phyloP scores from a whole-genome alignment of 2,797 vertebrate species.

The Pelochelys cantorii region DNA sequence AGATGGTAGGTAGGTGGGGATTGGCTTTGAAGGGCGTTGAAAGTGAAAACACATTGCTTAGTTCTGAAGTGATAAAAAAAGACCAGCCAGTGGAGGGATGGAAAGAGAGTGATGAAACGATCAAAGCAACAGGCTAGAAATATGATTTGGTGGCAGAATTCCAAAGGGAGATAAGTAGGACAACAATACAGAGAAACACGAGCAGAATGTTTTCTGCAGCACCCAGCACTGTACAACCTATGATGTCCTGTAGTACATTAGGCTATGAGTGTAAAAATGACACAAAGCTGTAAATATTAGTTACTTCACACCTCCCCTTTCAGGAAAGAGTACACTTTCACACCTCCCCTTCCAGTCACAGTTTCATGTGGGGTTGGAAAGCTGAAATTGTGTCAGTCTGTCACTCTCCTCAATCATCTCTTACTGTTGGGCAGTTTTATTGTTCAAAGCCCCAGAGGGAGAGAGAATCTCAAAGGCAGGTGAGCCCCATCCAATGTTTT shows the following conservation, averaged over 20 bases:
- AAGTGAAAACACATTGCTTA: not conserved
- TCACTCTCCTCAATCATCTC: slow-evolving; percentile 86
- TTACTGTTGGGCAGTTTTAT: slow-evolving; percentile 66
- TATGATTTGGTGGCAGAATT: not conserved
- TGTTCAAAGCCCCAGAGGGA: not conserved
- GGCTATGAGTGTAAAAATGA: not conserved
- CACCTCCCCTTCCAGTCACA: not conserved
- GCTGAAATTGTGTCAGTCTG: slow-evolving; percentile 88
- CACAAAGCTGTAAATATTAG: not conserved
- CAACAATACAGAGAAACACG: not conserved
- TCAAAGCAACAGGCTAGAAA: not conserved
- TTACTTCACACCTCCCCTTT: not conserved
- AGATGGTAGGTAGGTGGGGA: not conserved
- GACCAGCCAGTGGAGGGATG: not conserved
- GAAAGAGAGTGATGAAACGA: not conserved
- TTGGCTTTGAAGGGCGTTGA: not conserved
- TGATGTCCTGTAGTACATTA: not conserved
- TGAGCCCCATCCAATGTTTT: not conserved
- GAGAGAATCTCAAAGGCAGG: not conserved
- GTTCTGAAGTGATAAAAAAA: not conserved
- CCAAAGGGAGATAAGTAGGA: not conserved
- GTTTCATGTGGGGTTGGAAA: slow-evolving; percentile 85
- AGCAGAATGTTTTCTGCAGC: not conserved
- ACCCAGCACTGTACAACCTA: not conserved
- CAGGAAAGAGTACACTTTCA: not conserved